phyloP scores from a whole-genome alignment of 1,140 invertebrate species.

The Campoletis sonorensis region DNA sequence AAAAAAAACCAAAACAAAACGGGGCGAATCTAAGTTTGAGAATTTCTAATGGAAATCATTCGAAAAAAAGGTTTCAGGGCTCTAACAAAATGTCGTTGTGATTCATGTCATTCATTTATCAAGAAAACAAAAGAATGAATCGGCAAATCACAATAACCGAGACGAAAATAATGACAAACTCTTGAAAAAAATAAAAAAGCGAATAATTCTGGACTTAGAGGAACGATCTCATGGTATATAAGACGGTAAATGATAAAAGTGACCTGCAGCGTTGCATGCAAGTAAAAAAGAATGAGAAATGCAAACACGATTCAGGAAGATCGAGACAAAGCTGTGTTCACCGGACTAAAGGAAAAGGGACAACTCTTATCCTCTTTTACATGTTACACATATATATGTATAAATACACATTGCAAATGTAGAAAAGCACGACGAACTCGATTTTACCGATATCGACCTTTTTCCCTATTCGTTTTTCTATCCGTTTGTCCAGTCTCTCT shows the following conservation, averaged over 20 bases:
- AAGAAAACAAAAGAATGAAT: no score
- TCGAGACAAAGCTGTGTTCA: slow-evolving; percentile 30
- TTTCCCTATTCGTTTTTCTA: slow-evolving; percentile 58
- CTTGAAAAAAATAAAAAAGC: no score
- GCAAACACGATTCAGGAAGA: slow-evolving; percentile 46
- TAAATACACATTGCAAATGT: slow-evolving; percentile 44
- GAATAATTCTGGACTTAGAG: no score
- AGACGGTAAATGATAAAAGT: no score
- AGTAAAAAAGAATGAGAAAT: slow-evolving; percentile 36
- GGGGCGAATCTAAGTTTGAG: not conserved
- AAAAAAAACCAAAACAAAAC: not conserved
- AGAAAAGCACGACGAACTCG: slow-evolving; percentile 63
- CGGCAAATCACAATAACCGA: no score
- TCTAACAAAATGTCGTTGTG: no score
- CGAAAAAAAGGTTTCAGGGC: no score
- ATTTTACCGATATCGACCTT: slow-evolving; percentile 74
- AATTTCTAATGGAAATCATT: no score
- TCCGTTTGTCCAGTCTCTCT: slow-evolving; percentile 29
- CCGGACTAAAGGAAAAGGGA: slow-evolving; percentile 44
- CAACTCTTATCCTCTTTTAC: slow-evolving; percentile 40
- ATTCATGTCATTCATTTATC: no score
- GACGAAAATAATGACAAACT: no score
- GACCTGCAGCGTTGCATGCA: not conserved
- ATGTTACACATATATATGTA: slow-evolving; percentile 45
- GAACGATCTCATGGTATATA: no score